A percentile compares a stretch with the other conserved stretches of the same genome.
These are phyloP conservation scores for Acipenser transmontanus DNA, from an alignment of 2,797 vertebrate genomes.

Conservation along the genomic window DNA sequence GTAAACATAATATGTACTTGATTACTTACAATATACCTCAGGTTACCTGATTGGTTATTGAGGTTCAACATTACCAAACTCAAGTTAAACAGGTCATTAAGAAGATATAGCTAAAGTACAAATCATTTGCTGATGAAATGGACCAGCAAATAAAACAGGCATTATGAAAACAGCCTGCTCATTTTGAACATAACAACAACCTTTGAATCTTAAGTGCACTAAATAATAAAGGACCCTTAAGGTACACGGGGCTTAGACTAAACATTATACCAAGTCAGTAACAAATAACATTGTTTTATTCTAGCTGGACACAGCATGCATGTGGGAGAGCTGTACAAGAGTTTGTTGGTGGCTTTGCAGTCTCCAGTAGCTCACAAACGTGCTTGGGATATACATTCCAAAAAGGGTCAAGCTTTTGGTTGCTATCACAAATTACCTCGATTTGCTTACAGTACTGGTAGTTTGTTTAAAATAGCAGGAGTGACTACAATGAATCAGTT, in stretches of 20 bases:
- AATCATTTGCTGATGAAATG: conserved; percentile 16
- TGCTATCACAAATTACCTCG: no score
- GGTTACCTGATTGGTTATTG: conserved; percentile 21
- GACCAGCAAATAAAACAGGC: conserved; percentile 19
- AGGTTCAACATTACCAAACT: conserved; percentile 16
- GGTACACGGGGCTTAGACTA: conserved; percentile 18
- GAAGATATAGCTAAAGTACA: conserved; percentile 10
- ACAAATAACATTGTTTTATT: not conserved
- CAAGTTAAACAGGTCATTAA: conserved; percentile 9
- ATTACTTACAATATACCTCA: conserved; percentile 10
- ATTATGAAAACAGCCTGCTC: conserved; percentile 7
- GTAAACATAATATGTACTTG: conserved; percentile 9
- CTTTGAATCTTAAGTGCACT: conserved; percentile 1
- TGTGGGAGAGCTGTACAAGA: conserved; percentile 1
- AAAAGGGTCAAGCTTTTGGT: conserved; percentile 4
- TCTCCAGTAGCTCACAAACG: not conserved
- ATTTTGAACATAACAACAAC: conserved; percentile 21
- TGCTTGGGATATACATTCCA: conserved; percentile 15
- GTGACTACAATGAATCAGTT: no score
- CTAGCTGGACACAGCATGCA: not conserved
- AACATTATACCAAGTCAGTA: conserved; percentile 13
- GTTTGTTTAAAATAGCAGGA: no score
- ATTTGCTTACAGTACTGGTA: no score
- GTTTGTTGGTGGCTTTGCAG: conserved; percentile 6
- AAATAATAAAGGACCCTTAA: conserved; percentile 19